phyloP scores from a whole-genome alignment of 2,797 vertebrate species.

The Novumbra hubbsi region DNA sequence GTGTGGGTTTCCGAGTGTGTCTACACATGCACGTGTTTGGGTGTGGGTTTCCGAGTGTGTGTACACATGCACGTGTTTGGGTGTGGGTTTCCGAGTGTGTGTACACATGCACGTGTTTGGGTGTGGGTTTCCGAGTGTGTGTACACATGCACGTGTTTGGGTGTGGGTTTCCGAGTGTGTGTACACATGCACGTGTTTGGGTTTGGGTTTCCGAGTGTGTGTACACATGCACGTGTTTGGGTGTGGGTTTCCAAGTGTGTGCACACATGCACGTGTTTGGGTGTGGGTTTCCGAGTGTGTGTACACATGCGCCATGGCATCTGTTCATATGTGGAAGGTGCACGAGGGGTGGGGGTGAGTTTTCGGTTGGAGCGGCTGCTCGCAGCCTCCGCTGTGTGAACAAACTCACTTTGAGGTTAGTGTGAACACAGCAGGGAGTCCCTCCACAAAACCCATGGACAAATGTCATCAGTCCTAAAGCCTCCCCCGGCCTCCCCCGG shows the following conservation, averaged over 20 bases:
- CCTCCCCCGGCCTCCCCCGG: constrained; percentile 16
- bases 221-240: neutral
- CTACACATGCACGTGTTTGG: neutral
- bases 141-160: constrained; percentile 20
- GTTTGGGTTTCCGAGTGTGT: neutral
- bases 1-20: no score
- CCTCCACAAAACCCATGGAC: constrained; percentile 47
- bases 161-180: constrained; percentile 16
- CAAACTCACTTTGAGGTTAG: constrained; percentile 44
- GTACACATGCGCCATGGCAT: constrained; percentile 6
- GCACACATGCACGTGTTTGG: neutral
- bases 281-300: neutral
- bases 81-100: neutral
- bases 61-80: no score
- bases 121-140: constrained; percentile 15
- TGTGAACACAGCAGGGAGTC: constrained; percentile 53
- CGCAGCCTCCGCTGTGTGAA: constrained; percentile 30
- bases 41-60: neutral
- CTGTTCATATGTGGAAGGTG: constrained; percentile 8
- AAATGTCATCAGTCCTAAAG: constrained; percentile 44
- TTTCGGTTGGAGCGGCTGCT: constrained; percentile 14
- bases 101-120: constrained; percentile 6
- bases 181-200: no score
- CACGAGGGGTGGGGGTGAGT: constrained; percentile 15
- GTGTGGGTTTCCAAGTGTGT: neutral